Percentiles rank a stretch among this genome's conserved stretches.
phyloP scores from a whole-genome alignment of 35 echinoderm and acorn worm genomes.

The Ophiothrix spiculata region DNA sequence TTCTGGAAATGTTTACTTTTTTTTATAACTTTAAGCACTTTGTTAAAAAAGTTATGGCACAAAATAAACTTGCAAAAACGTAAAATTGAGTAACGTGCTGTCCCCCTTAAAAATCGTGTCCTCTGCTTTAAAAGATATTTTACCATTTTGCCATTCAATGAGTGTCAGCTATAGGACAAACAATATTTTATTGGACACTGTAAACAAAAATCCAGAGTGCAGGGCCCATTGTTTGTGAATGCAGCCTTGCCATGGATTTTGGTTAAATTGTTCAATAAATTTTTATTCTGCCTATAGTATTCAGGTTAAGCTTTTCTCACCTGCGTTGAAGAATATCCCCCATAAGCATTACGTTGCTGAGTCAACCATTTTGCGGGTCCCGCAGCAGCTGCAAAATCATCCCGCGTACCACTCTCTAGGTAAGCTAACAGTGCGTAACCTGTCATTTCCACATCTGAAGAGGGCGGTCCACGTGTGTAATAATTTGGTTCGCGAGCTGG shows the following conservation, averaged over 20 bases:
- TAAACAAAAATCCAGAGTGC: too few relatives aligned
- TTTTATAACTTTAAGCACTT: too few relatives aligned
- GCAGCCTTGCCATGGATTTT: too few relatives aligned
- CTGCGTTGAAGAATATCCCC: conserved; percentile 90
- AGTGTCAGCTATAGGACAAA: too few relatives aligned
- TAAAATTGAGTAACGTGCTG: too few relatives aligned
- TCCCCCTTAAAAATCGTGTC: too few relatives aligned
- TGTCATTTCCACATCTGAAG: conserved; percentile 79
- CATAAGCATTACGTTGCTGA: conserved; percentile 66
- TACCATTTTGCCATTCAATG: background rate
- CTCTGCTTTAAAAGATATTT: background rate
- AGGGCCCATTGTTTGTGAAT: too few relatives aligned
- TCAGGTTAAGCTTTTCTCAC: conserved; percentile 2
- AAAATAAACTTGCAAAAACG: too few relatives aligned
- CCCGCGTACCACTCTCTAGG: conserved; percentile 23
- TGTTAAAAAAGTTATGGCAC: too few relatives aligned
- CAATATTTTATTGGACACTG: too few relatives aligned
- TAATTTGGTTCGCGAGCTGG: conserved; percentile 16
- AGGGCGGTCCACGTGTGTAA: conserved; percentile 54
- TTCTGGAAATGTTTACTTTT: too few relatives aligned
- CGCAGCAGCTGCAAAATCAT: conserved; percentile 11
- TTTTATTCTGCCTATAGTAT: background rate
- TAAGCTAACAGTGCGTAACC: conserved; percentile 65
- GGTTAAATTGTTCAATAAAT: background rate
- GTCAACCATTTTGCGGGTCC: conserved; percentile 63